Percentiles rank a stretch among this genome's conserved stretches.
Evolutionary conservation across 2,888 invertebrate species (phyloP).

Genomic region (Eilema sororculum): DNA sequence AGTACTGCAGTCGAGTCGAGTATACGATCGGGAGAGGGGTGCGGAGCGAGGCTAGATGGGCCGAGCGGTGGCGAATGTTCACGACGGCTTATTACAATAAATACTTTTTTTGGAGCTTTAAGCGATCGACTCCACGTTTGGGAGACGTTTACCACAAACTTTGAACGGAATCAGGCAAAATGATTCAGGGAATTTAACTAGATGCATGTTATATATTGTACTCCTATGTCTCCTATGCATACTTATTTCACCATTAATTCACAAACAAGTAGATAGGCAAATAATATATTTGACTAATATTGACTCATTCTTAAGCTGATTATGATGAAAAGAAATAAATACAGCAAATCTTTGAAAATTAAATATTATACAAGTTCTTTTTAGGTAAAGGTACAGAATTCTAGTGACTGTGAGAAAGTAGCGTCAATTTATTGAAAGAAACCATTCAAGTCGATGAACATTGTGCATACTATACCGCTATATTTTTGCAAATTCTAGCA

Average conservation of each 20-base stretch:
- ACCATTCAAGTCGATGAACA: constrained; percentile 64
- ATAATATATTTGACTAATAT: too few relatives aligned
- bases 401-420: constrained; percentile 56
- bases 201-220: constrained; percentile 28
- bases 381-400: constrained; percentile 28
- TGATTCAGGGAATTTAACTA: constrained; percentile 49
- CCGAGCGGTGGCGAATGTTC: constrained; percentile 85
- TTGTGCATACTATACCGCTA: constrained; percentile 59
- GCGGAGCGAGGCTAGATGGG: constrained; percentile 76
- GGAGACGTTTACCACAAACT: constrained; percentile 73
- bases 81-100: constrained; percentile 86
- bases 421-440: constrained; percentile 58
- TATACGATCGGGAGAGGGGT: constrained; percentile 74
- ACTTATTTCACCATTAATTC: neutral
- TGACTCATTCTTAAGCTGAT: too few relatives aligned
- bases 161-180: constrained; percentile 74
- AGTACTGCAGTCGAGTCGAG: constrained; percentile 82
- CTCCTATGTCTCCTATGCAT: constrained; percentile 21
- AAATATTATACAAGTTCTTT: neutral
- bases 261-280: too few relatives aligned
- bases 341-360: too few relatives aligned
- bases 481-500: too few relatives aligned
- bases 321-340: too few relatives aligned
- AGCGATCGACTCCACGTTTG: constrained; percentile 75
- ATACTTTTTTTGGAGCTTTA: constrained; percentile 83